A percentile compares a stretch with the other conserved stretches of the same genome.
phyloP scores from a whole-genome alignment of 2,797 vertebrate genomes.

The Catharus ustulatus region DNA sequence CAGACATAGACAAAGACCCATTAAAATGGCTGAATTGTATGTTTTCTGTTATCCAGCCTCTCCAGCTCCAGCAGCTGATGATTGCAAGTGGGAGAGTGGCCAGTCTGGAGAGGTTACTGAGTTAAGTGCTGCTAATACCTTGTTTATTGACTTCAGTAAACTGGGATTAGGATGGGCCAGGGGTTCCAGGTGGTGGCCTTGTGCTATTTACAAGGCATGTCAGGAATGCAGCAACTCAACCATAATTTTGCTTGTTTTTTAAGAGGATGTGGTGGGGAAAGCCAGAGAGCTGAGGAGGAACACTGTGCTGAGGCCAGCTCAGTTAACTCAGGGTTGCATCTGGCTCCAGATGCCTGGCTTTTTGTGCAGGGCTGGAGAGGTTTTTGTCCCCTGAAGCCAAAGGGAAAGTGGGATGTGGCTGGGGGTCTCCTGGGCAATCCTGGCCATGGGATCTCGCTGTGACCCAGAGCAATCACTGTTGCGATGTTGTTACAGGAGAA shows the following conservation, averaged over 20 bases:
- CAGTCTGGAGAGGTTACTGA: neutral
- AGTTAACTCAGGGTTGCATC: neutral
- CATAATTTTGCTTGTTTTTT: neutral
- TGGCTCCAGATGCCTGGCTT: neutral
- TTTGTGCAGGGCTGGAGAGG: neutral
- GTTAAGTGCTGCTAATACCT: slow-evolving; percentile 38
- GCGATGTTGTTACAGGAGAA: neutral
- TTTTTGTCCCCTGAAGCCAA: neutral
- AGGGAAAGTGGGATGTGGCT: neutral
- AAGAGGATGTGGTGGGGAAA: neutral
- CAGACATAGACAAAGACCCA: neutral
- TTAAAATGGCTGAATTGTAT: neutral
- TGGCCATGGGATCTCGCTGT: fast-evolving
- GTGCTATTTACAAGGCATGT: neutral
- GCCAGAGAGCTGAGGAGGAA: neutral
- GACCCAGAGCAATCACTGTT: neutral
- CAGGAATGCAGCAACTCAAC: slow-evolving; percentile 11
- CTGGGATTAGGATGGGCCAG: neutral
- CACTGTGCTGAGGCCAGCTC: neutral
- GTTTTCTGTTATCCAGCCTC: neutral
- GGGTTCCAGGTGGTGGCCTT: neutral
- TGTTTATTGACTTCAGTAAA: slow-evolving; percentile 28
- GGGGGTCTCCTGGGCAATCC: neutral
- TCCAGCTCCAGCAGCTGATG: neutral
- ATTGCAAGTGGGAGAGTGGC: neutral